These are phyloP conservation scores for Trichonephila inaurata DNA, from an alignment of 1,140 invertebrate species.

Conservation along the genomic window DNA sequence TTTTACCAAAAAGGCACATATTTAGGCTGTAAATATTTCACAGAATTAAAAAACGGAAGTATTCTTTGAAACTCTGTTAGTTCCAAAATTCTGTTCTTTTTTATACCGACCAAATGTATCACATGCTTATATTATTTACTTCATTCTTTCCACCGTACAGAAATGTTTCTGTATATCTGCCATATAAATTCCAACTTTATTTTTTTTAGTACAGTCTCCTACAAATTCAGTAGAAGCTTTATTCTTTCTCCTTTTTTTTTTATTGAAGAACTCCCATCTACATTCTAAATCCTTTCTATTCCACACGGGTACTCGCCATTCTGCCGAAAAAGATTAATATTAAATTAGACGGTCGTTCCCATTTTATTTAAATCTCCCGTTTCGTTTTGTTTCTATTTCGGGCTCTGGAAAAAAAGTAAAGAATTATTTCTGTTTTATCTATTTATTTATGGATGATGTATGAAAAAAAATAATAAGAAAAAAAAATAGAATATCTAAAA, in stretches of 20 bases:
- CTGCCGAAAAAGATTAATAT: constrained; percentile 42
- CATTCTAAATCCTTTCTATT: constrained; percentile 39
- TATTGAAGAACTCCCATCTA: not conserved
- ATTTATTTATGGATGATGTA: constrained; percentile 51
- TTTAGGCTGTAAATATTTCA: too few relatives aligned
- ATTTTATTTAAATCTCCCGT: constrained; percentile 48
- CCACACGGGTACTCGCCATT: not conserved
- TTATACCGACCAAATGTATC: not conserved
- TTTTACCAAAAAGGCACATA: too few relatives aligned
- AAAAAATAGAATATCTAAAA: not conserved
- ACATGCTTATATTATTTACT: not conserved
- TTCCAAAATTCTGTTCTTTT: not conserved
- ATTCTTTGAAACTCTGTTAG: not conserved
- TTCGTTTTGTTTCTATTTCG: constrained; percentile 27
- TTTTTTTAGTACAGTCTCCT: not conserved
- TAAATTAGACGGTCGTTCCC: constrained; percentile 46
- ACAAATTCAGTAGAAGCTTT: not conserved
- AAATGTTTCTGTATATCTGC: not conserved
- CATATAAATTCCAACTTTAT: not conserved
- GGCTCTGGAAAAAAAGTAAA: not conserved
- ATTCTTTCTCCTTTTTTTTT: too few relatives aligned
- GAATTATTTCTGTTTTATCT: constrained; percentile 40
- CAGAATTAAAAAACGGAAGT: not conserved
- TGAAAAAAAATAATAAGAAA: not conserved
- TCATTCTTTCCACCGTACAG: not conserved